Evolutionary conservation across 2,888 invertebrate species (phyloP), one percentile per base, ranked within the genome.

Genomic region (Cybosia mesomella): DNA sequence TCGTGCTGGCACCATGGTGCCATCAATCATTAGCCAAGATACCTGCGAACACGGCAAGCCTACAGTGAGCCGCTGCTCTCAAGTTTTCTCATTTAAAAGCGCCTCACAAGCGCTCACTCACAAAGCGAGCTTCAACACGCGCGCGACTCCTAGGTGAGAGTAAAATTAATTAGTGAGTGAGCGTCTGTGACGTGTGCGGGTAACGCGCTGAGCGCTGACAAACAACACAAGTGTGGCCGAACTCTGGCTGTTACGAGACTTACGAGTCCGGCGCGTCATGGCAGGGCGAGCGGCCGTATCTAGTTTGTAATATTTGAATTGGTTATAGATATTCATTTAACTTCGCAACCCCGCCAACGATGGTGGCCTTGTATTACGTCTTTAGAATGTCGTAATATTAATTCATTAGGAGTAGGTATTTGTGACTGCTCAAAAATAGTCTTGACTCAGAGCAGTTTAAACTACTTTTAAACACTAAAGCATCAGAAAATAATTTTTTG

Each of bases 11-110:
- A 53, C 62, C 72, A 74, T 49, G 49, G 58, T 34, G 55, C 62
- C 72, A 74, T 74, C 74, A 71, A 72, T 76, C 79, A 74, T 68
- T 63, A 58, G 57, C 34, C 36, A 49, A 57, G 57, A 70, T 71
- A 63, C 58, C 59, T 64, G 60, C 49, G 65, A 24, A 32, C 61
- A 34, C 49, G 43, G 22, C 58, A 36, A 66, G 63, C 71, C 63
- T 68, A 61, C 67, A 34, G 8, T 13, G 58, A 24, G 32, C 58
- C 49, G 7, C n/a, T 22, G 53, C 11, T 32, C 43, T 18, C 39
- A 76, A 78, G 70, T 73, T 79, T 76, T 70, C 70, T 67, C 72
- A 76, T 79, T 73, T 73, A 70, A 59, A 74, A 70, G 55, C 64
- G 53, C 62, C 71, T 39, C 58, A 59, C 65, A 13, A 13, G 39